phyloP scores from a whole-genome alignment of 2,888 invertebrate species.

The Andrena dorsata region DNA sequence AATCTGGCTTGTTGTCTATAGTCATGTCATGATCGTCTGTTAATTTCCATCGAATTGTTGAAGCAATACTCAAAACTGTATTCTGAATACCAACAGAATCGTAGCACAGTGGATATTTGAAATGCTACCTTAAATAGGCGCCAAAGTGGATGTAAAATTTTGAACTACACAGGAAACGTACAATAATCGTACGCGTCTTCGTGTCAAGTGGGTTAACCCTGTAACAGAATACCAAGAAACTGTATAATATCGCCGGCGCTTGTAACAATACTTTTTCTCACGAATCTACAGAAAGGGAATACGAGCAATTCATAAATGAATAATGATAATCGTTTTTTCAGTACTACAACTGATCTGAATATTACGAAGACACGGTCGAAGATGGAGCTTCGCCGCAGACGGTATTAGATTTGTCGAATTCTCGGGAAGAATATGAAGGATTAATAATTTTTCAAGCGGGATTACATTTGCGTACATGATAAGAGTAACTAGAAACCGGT shows the following conservation, averaged over 20 bases:
- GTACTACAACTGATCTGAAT: not conserved
- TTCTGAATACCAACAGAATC: no score
- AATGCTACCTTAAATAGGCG: no score
- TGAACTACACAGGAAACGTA: constrained; percentile 2
- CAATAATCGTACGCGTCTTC: not conserved
- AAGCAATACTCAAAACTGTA: not conserved
- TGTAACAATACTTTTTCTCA: not conserved
- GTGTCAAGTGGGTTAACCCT: not conserved
- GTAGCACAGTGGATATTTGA: not conserved
- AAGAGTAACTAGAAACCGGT: constrained; percentile 12
- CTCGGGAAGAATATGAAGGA: not conserved
- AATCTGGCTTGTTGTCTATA: no score
- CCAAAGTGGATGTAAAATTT: not conserved
- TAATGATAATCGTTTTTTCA: constrained; percentile 7
- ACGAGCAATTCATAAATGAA: not conserved
- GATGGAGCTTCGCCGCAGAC: not conserved
- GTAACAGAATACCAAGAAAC: not conserved
- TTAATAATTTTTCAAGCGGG: not conserved
- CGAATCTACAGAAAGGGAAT: not conserved
- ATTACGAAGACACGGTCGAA: not conserved
- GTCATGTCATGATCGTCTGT: no score
- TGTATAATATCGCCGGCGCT: not conserved
- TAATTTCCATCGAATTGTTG: not conserved
- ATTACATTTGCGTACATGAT: not conserved
- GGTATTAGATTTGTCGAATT: not conserved